phyloP scores from a whole-genome alignment of 1,140 invertebrate species.

The Tetragnatha versicolor region DNA sequence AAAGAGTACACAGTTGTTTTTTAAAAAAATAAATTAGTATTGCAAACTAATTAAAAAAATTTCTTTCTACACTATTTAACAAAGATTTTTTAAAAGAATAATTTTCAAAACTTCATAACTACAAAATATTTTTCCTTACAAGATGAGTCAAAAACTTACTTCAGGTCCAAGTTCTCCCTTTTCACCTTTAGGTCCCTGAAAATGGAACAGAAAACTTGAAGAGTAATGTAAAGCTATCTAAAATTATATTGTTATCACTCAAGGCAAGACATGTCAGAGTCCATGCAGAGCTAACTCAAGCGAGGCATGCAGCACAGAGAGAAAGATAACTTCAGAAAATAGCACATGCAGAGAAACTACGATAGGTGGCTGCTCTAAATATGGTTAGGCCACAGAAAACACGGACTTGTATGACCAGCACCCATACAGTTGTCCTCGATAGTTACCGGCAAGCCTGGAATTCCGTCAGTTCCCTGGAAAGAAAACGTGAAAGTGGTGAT shows the following conservation, averaged over 20 bases:
- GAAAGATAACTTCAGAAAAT: not conserved
- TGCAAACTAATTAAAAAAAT: too few species aligned
- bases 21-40: too few species aligned
- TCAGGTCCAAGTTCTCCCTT: conserved; percentile 53
- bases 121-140: too few species aligned
- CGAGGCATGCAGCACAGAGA: conserved; percentile 20
- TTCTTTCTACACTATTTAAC: too few species aligned
- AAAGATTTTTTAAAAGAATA: too few species aligned
- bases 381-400: conserved; percentile 1
- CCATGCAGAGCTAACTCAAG: conserved; percentile 9
- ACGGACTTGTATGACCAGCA: conserved; percentile 43
- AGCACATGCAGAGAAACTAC: conserved; percentile 6
- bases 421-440: conserved; percentile 17
- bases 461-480: conserved; percentile 55
- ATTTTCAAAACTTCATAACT: too few species aligned
- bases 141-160: too few species aligned
- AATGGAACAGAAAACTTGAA: not conserved
- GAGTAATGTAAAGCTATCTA: too few species aligned
- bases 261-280: not conserved
- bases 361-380: conserved; percentile 3
- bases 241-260: too few species aligned
- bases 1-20: too few species aligned
- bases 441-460: conserved; percentile 57
- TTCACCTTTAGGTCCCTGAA: conserved; percentile 56
- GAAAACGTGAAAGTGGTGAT: conserved; percentile 1